These are phyloP conservation scores for Tanypteryx hageni DNA, from an alignment of 2,888 invertebrate genomes.

Conservation along the genomic window DNA sequence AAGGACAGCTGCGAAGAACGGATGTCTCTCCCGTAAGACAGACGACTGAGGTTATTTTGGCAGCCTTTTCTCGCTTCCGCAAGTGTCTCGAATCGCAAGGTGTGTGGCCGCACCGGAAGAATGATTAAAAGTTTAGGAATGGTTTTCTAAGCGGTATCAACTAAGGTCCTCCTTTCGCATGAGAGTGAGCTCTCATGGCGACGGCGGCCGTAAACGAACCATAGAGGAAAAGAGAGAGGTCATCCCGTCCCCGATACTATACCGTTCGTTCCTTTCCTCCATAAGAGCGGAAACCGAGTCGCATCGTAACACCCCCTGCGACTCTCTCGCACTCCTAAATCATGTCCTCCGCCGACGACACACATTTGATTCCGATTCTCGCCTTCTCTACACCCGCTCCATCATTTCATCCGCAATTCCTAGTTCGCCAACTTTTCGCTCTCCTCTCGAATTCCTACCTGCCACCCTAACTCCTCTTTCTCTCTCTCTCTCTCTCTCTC, in stretches of 20 bases:
- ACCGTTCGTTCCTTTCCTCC: too few relatives aligned
- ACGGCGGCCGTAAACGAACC: neutral
- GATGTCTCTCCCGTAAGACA: too few relatives aligned
- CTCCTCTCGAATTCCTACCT: neutral
- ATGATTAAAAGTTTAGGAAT: too few relatives aligned
- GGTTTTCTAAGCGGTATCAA: too few relatives aligned
- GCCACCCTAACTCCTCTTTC: neutral
- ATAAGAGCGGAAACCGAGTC: neutral
- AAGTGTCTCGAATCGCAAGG: neutral
- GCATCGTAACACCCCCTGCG: neutral
- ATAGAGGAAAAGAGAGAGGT: neutral
- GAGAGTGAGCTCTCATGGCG: neutral
- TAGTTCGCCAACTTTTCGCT: neutral
- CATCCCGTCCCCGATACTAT: too few relatives aligned
- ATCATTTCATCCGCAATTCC: slow-evolving; percentile 20
- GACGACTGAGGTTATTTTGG: too few relatives aligned
- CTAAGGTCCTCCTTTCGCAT: too few relatives aligned
- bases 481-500: neutral
- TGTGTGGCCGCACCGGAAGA: neutral
- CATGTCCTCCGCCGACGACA: neutral
- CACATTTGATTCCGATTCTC: slow-evolving; percentile 13
- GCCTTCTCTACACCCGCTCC: neutral
- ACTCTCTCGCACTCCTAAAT: neutral
- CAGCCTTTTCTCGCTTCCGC: neutral
- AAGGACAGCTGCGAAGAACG: too few relatives aligned